These are phyloP conservation scores for Drosophila miranda DNA, from an alignment of 1,140 invertebrate species.

Conservation along the genomic window DNA sequence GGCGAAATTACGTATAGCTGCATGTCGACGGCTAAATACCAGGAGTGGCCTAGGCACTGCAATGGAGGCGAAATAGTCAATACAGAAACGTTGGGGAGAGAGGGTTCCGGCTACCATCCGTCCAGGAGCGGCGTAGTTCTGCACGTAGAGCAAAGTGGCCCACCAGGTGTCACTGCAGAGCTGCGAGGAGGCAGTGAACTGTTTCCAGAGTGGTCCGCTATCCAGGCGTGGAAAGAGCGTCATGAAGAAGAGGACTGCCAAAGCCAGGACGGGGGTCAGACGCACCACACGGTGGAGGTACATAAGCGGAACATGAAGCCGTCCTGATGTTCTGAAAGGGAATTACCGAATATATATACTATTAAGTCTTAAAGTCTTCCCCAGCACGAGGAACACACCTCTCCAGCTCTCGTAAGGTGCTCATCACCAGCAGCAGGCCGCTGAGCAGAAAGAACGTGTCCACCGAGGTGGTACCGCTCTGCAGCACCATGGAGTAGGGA, in stretches of 20 bases:
- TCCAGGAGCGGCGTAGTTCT: conserved; percentile 73
- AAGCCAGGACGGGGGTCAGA: conserved; percentile 66
- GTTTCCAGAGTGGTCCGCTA: conserved; percentile 69
- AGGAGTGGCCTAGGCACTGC: conserved; percentile 94
- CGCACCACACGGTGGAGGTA: conserved; percentile 77
- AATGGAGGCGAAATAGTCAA: conserved; percentile 40
- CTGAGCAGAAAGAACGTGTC: conserved; percentile 88
- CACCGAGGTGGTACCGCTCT: conserved; percentile 86
- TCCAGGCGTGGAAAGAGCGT: conserved; percentile 60
- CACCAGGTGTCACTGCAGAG: conserved; percentile 71
- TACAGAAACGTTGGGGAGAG: not conserved
- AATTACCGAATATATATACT: not conserved
- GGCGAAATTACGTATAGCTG: conserved; percentile 91
- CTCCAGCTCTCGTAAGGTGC: conserved; percentile 87
- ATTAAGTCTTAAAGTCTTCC: not conserved
- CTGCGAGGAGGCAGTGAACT: conserved; percentile 46
- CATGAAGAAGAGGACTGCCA: conserved; percentile 68
- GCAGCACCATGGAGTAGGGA: conserved; percentile 84
- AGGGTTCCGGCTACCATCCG: conserved; percentile 52
- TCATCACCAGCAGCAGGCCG: conserved; percentile 86
- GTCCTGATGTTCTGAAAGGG: conserved; percentile 36
- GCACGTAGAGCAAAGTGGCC: conserved; percentile 74
- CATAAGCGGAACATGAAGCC: conserved; percentile 68
- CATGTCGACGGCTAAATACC: conserved; percentile 94
- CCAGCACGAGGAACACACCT: conserved; percentile 35